Conservation (phyloP, 2,113 vertebrate genomes). For the Acanthochromis polyacanthus region DNA sequence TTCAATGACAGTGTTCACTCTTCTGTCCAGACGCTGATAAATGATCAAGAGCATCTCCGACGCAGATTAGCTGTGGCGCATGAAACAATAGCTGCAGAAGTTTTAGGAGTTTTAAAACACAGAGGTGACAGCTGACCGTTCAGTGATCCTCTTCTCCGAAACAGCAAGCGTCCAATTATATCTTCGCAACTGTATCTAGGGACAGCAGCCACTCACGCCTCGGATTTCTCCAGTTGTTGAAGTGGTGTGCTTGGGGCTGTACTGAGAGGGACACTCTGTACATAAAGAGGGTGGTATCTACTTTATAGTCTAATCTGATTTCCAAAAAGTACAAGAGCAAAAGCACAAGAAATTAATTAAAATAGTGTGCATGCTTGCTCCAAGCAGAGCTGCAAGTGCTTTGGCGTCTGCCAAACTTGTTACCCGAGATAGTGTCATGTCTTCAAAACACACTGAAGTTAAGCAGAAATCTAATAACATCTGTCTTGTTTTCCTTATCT, state of each 20-base stretch:
- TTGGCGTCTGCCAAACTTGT: no score
- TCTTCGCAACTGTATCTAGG: background rate
- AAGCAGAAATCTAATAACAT: no score
- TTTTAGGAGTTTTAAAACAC: background rate
- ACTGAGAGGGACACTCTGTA: background rate
- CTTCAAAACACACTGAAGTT: no score
- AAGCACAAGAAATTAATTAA: no score
- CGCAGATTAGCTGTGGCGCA: background rate
- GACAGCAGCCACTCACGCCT: background rate
- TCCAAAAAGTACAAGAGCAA: background rate
- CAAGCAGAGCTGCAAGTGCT: no score
- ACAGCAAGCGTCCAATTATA: background rate
- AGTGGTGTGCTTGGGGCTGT: no score
- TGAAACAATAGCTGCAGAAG: slow-evolving; percentile 15
- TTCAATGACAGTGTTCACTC: slow-evolving; percentile 54
- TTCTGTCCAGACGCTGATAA: slow-evolving; percentile 47
- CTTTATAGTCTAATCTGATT: no score
- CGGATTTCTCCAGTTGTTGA: no score
- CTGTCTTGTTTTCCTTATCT: no score
- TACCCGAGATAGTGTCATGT: no score
- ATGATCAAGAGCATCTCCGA: slow-evolving; percentile 28
- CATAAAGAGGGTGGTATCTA: background rate
- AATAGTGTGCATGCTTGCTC: no score
- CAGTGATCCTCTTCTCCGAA: background rate
- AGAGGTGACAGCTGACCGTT: slow-evolving; percentile 31